These are phyloP conservation scores for Julus scanicus DNA, from an alignment of 2,888 invertebrate species.

Conservation along the genomic window DNA sequence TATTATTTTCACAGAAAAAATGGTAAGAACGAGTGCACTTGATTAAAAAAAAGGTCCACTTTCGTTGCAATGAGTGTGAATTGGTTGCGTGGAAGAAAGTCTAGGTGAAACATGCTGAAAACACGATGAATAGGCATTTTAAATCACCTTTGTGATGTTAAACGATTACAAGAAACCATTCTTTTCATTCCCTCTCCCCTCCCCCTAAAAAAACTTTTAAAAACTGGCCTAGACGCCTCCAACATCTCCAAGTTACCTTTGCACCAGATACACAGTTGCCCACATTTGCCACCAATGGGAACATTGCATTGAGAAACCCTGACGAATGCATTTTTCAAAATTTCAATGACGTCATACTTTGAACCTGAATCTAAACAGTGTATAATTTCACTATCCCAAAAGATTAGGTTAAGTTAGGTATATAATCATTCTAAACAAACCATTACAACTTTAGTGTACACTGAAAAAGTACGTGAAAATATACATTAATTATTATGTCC, in stretches of 20 bases:
- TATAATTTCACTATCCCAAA: too few species aligned
- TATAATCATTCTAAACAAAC: too few species aligned
- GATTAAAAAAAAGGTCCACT: constrained; percentile 13
- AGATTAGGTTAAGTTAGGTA: too few species aligned
- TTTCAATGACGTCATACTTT: too few species aligned
- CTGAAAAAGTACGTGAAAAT: too few species aligned
- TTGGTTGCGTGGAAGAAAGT: constrained; percentile 34
- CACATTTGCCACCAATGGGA: not conserved
- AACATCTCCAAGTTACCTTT: constrained; percentile 4
- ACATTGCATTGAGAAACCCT: too few species aligned
- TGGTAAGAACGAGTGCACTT: not conserved
- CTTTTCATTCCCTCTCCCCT: constrained; percentile 24
- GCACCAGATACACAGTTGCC: constrained; percentile 39
- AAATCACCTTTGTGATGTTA: constrained; percentile 42
- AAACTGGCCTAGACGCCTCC: constrained; percentile 34
- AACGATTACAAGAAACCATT: constrained; percentile 38
- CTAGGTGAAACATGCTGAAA: constrained; percentile 28
- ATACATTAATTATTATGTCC: too few species aligned
- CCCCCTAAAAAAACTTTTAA: not conserved
- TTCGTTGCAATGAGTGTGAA: constrained; percentile 30
- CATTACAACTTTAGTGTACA: too few species aligned
- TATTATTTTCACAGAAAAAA: not conserved
- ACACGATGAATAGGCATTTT: constrained; percentile 42
- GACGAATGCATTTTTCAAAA: too few species aligned
- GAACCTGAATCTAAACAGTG: not conserved